Evolutionary conservation across 2,113 vertebrate genomes (phyloP).

Genomic region (Psittacula cyanocephala): DNA sequence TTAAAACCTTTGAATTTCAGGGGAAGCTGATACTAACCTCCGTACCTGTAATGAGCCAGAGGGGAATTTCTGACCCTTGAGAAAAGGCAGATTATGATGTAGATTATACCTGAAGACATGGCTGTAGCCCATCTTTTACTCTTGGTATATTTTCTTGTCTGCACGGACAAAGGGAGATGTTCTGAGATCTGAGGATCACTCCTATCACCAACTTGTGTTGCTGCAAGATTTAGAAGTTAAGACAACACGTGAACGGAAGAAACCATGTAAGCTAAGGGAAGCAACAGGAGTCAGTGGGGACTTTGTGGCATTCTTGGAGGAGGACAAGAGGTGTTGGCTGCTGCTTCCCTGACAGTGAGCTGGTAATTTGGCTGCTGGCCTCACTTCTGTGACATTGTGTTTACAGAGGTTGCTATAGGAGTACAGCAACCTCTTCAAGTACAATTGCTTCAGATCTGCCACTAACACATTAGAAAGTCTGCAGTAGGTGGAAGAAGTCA

Average conservation of each 20-base stretch:
- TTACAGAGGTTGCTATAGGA: slow-evolving; percentile 38
- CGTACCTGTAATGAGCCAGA: not conserved
- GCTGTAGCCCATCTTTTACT: not conserved
- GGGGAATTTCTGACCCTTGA: not conserved
- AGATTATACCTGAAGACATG: not conserved
- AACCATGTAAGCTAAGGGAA: not conserved
- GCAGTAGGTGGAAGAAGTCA: not conserved
- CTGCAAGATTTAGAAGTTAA: not conserved
- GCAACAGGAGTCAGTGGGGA: not conserved
- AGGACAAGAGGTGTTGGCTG: slow-evolving; percentile 28
- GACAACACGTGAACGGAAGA: slow-evolving; percentile 2
- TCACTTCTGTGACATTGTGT: not conserved
- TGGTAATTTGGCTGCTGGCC: slow-evolving; percentile 18
- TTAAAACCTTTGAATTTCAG: not conserved
- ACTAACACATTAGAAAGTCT: not conserved
- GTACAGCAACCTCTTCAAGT: not conserved
- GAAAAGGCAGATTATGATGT: not conserved
- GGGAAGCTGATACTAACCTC: not conserved
- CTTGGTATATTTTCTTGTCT: not conserved
- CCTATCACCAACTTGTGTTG: not conserved
- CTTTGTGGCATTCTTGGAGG: not conserved
- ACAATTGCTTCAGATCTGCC: slow-evolving; percentile 12
- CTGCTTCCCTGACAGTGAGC: not conserved
- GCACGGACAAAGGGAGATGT: not conserved
- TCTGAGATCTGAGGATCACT: not conserved